Conservation (phyloP, 2,888 invertebrate species). For the Phragmatobia fuliginosa region DNA sequence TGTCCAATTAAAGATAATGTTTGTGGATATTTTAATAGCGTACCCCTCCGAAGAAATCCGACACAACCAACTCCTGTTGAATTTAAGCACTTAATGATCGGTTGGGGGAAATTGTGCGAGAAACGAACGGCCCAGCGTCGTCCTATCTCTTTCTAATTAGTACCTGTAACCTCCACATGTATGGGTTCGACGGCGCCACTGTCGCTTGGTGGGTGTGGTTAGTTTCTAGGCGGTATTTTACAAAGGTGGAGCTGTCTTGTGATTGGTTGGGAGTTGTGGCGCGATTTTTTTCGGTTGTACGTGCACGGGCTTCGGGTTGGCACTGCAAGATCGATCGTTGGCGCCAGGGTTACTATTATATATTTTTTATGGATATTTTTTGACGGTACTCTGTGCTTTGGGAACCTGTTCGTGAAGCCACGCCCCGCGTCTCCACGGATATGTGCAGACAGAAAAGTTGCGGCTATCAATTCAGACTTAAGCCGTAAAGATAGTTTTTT, state of each 20-base stretch:
- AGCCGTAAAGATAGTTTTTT: constrained; percentile 71
- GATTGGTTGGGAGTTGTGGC: constrained; percentile 71
- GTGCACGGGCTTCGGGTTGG: constrained; percentile 80
- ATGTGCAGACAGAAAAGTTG: constrained; percentile 71
- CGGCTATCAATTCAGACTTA: constrained; percentile 78
- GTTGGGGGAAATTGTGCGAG: constrained; percentile 87
- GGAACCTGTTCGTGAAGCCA: constrained; percentile 83
- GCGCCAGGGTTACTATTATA: constrained; percentile 83
- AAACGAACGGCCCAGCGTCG: constrained; percentile 81
- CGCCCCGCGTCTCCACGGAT: constrained; percentile 76
- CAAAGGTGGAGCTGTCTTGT: constrained; percentile 58
- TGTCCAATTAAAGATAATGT: constrained; percentile 87
- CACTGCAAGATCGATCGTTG: constrained; percentile 80
- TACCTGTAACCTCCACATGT: constrained; percentile 73
- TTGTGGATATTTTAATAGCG: constrained; percentile 87
- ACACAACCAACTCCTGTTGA: constrained; percentile 86
- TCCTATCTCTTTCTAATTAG: constrained; percentile 79
- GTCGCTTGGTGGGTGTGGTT: constrained; percentile 64
- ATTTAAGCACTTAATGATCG: constrained; percentile 87
- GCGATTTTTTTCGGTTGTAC: constrained; percentile 81
- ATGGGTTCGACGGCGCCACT: constrained; percentile 74
- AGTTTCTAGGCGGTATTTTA: constrained; percentile 65
- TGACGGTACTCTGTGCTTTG: constrained; percentile 80
- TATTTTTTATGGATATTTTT: constrained; percentile 86
- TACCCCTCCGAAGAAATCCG: constrained; percentile 85